Evolutionary conservation across 1,140 invertebrate species (phyloP), one percentile per base, ranked within the genome.

Genomic region (Saccostrea echinata): DNA sequence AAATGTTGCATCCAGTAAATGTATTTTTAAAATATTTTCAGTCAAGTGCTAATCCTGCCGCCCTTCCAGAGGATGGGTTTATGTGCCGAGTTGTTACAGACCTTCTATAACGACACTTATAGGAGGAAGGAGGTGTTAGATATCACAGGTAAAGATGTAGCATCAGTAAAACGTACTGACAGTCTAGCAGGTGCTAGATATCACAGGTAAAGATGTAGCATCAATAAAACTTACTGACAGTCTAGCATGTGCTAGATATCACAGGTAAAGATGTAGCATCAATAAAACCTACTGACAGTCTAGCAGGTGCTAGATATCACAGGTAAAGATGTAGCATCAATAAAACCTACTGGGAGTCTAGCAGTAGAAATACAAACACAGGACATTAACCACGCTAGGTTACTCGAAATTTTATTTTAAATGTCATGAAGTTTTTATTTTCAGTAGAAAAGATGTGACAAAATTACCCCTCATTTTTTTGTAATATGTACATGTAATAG

Each of bases 41-140:
- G 98, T 90, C 98, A 99, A 95, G 97, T 98, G 93, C 95, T 99
- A 80, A 96, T 99, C 84, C 95, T 99, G 88, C 98, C 98, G 16
- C 97, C 97, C 0, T 99, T 98, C 94, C 97, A 98, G 94, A 96
- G 96, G 64, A 95, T 97, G 76, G 98, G 98, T 2, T 94, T 99
- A 27, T 98, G 98, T 64, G 97, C 97, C 2, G 95, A 97, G 84
- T 92, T 98, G 24, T 93, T 98, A 21, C 96, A 97, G 94, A 96
- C 97, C 1, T 97, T 99, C 91, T 98, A 98, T 94, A 96, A 96
- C 80, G 96, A 97, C 89, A 98, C 97, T 92, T 96, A 96, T 76
- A 94, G 95, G 35, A 95, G 97, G 92, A 95, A 95, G 1, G 96
- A 96, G 87, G 97, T 99, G 0, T 95, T 97, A 53, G 98, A 99